Percentiles rank a stretch among this genome's conserved stretches.
Conservation (phyloP, 2,888 invertebrate genomes). For the Orthosia gothica region DNA sequence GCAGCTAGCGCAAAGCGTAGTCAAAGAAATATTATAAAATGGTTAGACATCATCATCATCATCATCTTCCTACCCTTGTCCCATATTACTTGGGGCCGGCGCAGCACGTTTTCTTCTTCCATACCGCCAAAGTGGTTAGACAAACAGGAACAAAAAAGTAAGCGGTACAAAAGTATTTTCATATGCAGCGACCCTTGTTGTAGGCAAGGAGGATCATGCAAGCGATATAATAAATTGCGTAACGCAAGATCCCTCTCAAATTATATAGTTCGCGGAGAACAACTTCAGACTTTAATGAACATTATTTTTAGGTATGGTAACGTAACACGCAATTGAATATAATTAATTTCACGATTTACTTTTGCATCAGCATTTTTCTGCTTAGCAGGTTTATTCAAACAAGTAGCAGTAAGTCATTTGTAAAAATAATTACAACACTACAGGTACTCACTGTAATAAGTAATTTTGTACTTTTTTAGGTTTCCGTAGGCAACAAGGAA, state of each 20-base stretch:
- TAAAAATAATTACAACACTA: too few relatives aligned
- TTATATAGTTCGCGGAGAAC: slow-evolving; percentile 29
- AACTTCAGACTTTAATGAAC: slow-evolving; percentile 22
- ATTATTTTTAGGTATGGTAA: slow-evolving; percentile 17
- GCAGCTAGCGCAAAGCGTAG: not conserved
- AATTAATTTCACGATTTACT: not conserved
- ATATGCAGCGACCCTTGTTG: slow-evolving; percentile 16
- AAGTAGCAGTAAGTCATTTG: too few relatives aligned
- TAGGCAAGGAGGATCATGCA: slow-evolving; percentile 30
- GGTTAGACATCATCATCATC: too few relatives aligned
- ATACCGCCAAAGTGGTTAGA: not conserved
- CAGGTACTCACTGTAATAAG: too few relatives aligned
- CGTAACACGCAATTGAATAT: not conserved
- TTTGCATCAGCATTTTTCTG: too few relatives aligned
- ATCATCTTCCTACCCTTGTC: too few relatives aligned
- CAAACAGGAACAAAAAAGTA: not conserved
- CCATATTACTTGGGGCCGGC: too few relatives aligned
- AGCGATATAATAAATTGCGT: slow-evolving; percentile 52
- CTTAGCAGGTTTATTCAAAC: too few relatives aligned
- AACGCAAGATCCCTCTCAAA: slow-evolving; percentile 57
- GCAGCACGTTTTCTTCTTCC: too few relatives aligned
- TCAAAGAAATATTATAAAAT: too few relatives aligned
- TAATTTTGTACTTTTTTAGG: too few relatives aligned
- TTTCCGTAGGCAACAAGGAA: too few relatives aligned
- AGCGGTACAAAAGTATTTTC: not conserved